These are phyloP conservation scores for Leptonema lineaticorne DNA, from an alignment of 1,140 invertebrate species.

Conservation along the genomic window DNA sequence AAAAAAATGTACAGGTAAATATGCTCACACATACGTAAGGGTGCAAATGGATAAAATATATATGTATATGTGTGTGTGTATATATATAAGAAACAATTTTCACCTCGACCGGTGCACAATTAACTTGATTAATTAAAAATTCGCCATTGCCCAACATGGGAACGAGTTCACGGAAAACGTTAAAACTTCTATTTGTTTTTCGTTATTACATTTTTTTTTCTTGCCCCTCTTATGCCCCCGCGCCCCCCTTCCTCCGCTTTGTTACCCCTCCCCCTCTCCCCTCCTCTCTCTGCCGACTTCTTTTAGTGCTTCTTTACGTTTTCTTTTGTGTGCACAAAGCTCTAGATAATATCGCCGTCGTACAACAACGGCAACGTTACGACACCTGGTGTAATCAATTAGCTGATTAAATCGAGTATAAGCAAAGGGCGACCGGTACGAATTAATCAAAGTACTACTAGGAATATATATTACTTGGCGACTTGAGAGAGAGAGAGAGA, in stretches of 20 bases:
- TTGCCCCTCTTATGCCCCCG: neutral
- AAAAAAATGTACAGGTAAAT: too few relatives aligned
- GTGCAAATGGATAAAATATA: too few relatives aligned
- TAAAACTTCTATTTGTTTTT: conserved; percentile 2
- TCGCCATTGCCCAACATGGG: neutral
- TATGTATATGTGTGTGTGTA: neutral
- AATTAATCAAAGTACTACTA: conserved; percentile 11
- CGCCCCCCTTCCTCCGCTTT: too few relatives aligned
- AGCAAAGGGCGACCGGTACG: conserved; percentile 12
- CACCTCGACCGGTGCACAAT: neutral
- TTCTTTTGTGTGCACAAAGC: conserved; percentile 1
- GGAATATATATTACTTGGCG: neutral
- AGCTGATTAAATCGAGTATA: conserved; percentile 22
- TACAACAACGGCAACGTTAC: conserved; percentile 8
- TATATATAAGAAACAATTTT: neutral
- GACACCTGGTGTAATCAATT: conserved; percentile 21
- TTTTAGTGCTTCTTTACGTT: too few relatives aligned
- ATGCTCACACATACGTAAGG: too few relatives aligned
- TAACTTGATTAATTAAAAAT: neutral
- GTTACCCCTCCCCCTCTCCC: too few relatives aligned
- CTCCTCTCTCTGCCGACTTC: too few relatives aligned
- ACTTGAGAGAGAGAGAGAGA: too few relatives aligned
- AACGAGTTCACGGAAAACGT: neutral
- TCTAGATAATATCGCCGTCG: neutral
- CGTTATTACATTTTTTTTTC: neutral